Evolutionary conservation across 2,888 invertebrate genomes (phyloP), one percentile per base, ranked within the genome.

Genomic region (Criorhina ranunculi): DNA sequence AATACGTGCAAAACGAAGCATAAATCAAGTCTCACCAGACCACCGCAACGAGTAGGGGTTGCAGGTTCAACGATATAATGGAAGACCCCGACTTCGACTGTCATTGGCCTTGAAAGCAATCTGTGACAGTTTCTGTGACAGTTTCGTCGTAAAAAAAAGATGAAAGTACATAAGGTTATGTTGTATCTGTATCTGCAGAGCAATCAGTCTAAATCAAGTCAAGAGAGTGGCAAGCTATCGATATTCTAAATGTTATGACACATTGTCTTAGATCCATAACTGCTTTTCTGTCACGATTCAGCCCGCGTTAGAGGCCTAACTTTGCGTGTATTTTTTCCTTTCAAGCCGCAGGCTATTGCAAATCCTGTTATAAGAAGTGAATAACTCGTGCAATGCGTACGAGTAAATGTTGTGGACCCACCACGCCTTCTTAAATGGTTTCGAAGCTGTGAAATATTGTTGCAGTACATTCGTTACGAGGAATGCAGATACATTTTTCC

Each of bases 231-330:
- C 40, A 49, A 67, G 37, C 44, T 33, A 67, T 78, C 66, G 72
- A 67, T 66, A 70, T 8, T 66, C 53, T 37, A 72, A 78, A 67
- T 79, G 79, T 83, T 83, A 57, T 79, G 83, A 83, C 83, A 83
- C 78, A 83, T 83, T 67, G 62, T 83, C 64, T 70, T 57, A 53
- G 64, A 70, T 70, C 44, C 44, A 70, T 77, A 59, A 67, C 69
- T 49, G 79, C 79, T 35, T 60, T 67, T 19, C 67, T 49, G 72
- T 78, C 78, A 83, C 82, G 82, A 83, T 31, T 57, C 55, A 49
- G 57, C 62, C 37, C 29, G 31, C 55, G 53, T 42, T 42, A 42
- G 60, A 66, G 66, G 72, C 42, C 67, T 72, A 51, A 44, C 44
- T 49, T 66, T 8, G 29, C 55, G 37, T 62, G 4, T 64, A n/a